Percentiles rank a stretch among this genome's conserved stretches.
These are phyloP conservation scores for Onchidella celtica DNA, from an alignment of 2,888 invertebrate genomes.

Conservation along the genomic window DNA sequence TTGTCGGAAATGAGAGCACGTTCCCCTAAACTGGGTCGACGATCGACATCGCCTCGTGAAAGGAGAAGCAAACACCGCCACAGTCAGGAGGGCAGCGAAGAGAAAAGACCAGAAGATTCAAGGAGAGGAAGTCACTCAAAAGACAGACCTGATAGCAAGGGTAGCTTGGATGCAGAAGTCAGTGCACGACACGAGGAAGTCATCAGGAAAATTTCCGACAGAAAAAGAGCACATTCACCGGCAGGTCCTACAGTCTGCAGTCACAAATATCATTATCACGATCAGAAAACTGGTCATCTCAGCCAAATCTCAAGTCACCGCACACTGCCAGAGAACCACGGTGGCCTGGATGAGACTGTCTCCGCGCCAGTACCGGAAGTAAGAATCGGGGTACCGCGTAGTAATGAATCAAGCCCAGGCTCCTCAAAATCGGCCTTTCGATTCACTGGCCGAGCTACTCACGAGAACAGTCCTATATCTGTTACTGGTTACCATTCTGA, in stretches of 20 bases:
- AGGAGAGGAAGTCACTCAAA: neutral
- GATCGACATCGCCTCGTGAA: neutral
- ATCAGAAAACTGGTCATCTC: no score
- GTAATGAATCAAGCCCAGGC: slow-evolving; percentile 29
- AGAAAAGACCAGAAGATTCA: no score
- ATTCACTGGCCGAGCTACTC: neutral
- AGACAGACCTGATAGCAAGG: neutral
- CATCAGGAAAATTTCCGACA: no score
- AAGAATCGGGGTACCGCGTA: neutral
- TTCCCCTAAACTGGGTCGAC: neutral
- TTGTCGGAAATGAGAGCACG: neutral
- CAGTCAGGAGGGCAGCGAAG: neutral
- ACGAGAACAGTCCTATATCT: neutral
- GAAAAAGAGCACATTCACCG: neutral
- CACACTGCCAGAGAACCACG: neutral
- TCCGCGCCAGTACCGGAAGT: neutral
- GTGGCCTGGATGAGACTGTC: neutral
- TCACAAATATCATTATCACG: no score
- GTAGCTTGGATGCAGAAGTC: neutral
- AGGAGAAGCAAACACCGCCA: neutral
- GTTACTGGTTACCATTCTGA: neutral
- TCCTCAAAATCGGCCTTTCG: slow-evolving; percentile 29
- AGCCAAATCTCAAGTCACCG: neutral
- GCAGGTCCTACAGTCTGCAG: neutral
- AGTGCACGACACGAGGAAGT: no score